Evolutionary conservation across 2,113 vertebrate species (phyloP).

Genomic region (Hymenochirus boettgeri): DNA sequence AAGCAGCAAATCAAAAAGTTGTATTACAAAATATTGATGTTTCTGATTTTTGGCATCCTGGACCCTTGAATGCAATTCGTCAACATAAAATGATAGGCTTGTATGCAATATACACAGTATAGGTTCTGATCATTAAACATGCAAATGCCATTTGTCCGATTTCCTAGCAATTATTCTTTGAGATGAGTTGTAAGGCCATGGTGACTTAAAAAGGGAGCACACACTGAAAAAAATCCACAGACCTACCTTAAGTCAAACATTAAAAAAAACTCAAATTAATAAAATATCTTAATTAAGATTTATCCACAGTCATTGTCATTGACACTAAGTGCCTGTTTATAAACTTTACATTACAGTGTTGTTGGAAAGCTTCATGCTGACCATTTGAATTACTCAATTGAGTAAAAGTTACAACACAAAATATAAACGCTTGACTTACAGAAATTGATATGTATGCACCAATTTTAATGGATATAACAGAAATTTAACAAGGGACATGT

Average conservation of each 20-base stretch:
- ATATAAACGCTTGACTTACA: conserved; percentile 63
- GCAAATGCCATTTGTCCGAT: conserved; percentile 65
- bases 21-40: conserved; percentile 65
- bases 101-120: conserved; percentile 64
- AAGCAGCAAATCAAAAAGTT: conserved; percentile 76
- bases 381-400: conserved; percentile 54
- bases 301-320: conserved; percentile 64
- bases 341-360: conserved; percentile 57
- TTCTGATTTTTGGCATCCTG: conserved; percentile 81
- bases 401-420: conserved; percentile 61
- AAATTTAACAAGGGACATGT: conserved; percentile 60
- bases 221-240: conserved; percentile 64
- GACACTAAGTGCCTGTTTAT: conserved; percentile 62
- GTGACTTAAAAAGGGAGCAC: conserved; percentile 76
- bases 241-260: conserved; percentile 60
- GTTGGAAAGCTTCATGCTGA: conserved; percentile 52
- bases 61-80: conserved; percentile 68
- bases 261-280: conserved; percentile 59
- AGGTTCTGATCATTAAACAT: conserved; percentile 71
- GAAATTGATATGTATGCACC: conserved; percentile 60
- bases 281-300: conserved; percentile 57
- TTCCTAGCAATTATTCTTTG: conserved; percentile 58
- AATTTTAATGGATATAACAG: conserved; percentile 58
- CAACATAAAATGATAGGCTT: conserved; percentile 74
- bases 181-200: conserved; percentile 78